Conservation (phyloP, 2,797 vertebrate genomes). For the Limosa lapponica region DNA sequence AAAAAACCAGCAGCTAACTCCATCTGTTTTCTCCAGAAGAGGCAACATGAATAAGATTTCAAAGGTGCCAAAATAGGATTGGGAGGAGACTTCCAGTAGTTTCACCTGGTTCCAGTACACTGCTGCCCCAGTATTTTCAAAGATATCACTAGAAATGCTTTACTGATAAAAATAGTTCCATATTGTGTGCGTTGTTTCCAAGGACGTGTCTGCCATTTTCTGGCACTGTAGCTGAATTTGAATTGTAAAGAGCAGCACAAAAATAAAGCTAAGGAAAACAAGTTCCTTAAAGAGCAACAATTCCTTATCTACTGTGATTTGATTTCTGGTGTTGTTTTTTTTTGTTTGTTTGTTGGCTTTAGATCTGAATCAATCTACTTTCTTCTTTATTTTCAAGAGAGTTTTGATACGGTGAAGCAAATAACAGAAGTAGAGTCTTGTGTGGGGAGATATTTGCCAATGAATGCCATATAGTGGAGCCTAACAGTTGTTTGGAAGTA, state of each 20-base stretch:
- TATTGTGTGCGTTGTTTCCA: background rate
- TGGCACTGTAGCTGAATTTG: background rate
- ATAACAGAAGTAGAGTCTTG: background rate
- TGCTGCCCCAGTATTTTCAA: background rate
- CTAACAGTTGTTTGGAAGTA: background rate
- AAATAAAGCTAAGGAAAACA: background rate
- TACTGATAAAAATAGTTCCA: background rate
- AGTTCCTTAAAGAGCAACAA: background rate
- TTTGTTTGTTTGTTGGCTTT: background rate
- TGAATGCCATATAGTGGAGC: background rate
- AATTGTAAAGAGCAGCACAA: background rate
- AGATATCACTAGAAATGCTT: background rate
- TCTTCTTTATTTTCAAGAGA: background rate
- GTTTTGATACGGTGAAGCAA: background rate
- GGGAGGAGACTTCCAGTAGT: background rate
- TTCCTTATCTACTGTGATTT: fast-evolving
- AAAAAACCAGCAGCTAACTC: background rate
- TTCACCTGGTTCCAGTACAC: background rate
- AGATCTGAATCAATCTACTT: background rate
- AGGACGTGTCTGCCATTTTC: background rate
- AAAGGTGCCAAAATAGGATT: background rate
- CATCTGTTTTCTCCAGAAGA: background rate
- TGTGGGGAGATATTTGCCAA: background rate
- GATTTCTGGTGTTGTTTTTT: background rate
- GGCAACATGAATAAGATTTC: background rate